A percentile compares a stretch with the other conserved stretches of the same genome.
Conservation (phyloP, 2,113 vertebrate genomes). For the Sinocyclocheilus rhinocerous region DNA sequence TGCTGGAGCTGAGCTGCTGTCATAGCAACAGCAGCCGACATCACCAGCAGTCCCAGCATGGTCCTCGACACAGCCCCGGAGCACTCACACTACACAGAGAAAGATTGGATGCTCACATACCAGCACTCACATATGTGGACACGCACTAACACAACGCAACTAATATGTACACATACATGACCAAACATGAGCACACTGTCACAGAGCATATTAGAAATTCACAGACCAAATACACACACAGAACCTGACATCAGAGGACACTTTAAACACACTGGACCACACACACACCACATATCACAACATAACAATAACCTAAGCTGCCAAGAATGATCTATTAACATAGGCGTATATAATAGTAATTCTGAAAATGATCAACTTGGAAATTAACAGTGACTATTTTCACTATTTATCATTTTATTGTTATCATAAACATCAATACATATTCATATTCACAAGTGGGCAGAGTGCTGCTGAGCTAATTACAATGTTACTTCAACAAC, state of each 20-base stretch:
- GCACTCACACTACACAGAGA: constrained; percentile 64
- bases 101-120: constrained; percentile 66
- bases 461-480: background rate
- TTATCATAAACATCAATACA: background rate
- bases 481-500: background rate
- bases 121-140: constrained; percentile 49
- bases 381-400: too few relatives aligned
- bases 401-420: too few relatives aligned
- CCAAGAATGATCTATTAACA: background rate
- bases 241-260: constrained; percentile 6
- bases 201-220: background rate
- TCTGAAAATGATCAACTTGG: too few relatives aligned
- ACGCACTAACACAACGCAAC: constrained; percentile 36
- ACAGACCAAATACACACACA: background rate
- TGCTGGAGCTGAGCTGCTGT: constrained; percentile 81
- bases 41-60: constrained; percentile 84
- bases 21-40: constrained; percentile 93
- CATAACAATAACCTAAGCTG: background rate
- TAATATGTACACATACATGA: constrained; percentile 10
- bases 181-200: background rate
- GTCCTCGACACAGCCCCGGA: constrained; percentile 69
- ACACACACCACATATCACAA: background rate
- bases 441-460: background rate
- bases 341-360: too few relatives aligned
- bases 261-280: background rate